Conservation (phyloP, 2,797 vertebrate species). For the Eulemur mongoz region DNA sequence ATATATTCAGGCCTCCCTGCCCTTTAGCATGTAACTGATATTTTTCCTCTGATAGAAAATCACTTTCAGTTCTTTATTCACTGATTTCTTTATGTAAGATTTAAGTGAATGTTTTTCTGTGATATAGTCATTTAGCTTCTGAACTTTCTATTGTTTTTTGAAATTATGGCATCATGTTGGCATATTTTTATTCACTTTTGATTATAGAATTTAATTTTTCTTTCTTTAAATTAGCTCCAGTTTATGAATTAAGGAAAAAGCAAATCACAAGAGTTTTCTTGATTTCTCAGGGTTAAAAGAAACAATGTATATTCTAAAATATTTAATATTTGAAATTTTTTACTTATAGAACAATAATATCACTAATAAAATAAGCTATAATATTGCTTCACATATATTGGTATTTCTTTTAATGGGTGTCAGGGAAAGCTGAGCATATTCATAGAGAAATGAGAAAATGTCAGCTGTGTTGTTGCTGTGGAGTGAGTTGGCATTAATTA, state of each 20-base stretch:
- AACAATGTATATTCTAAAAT: background rate
- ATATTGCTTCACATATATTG: background rate
- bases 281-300: background rate
- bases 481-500: conserved; percentile 79
- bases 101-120: background rate
- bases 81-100: background rate
- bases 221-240: background rate
- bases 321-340: background rate
- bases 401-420: background rate
- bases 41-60: background rate
- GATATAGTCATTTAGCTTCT: background rate
- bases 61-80: background rate
- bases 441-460: conserved; percentile 69
- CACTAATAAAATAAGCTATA: background rate
- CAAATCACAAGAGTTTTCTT: background rate
- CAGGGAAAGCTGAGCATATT: conserved; percentile 67
- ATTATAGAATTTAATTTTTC: background rate
- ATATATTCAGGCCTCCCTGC: background rate
- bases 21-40: background rate
- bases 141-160: background rate
- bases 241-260: background rate
- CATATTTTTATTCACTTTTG: background rate
- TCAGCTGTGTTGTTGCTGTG: conserved; percentile 47
- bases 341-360: background rate
- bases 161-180: background rate